Evolutionary conservation across 2,113 vertebrate genomes (phyloP).

Genomic region (Ovis canadensis): DNA sequence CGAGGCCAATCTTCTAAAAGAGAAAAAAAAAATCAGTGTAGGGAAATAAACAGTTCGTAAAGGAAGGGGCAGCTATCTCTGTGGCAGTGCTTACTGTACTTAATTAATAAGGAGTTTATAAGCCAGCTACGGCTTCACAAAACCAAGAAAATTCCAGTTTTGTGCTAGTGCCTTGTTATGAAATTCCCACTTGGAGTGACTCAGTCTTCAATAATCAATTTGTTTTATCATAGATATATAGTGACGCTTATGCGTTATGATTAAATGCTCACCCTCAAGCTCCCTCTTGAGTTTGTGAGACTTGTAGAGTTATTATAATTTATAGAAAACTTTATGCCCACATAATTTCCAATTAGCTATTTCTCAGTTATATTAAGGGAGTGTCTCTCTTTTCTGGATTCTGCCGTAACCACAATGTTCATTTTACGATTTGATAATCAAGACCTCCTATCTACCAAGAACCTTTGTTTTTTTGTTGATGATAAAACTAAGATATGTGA

Average conservation of each 20-base stretch:
- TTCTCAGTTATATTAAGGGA: slow-evolving; percentile 3
- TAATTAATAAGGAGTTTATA: not conserved
- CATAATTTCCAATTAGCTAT: slow-evolving; percentile 19
- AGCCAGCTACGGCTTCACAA: not conserved
- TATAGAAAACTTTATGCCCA: slow-evolving; percentile 9
- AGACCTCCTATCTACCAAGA: not conserved
- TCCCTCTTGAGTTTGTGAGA: slow-evolving; percentile 27
- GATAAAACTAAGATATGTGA: not conserved
- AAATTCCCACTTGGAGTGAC: not conserved
- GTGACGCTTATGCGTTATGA: not conserved
- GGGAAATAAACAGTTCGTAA: not conserved
- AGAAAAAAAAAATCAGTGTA: not conserved
- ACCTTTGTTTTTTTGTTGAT: slow-evolving; percentile 6
- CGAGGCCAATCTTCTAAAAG: not conserved
- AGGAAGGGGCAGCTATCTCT: not conserved
- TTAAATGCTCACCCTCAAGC: slow-evolving; percentile 5
- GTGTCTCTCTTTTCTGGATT: slow-evolving; percentile 37
- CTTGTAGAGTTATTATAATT: slow-evolving; percentile 38
- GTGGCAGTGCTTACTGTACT: not conserved
- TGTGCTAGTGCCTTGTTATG: not conserved
- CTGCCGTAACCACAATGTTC: not conserved
- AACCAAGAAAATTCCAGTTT: not conserved
- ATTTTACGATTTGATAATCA: not conserved
- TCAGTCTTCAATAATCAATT: not conserved
- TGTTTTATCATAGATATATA: not conserved